Base-by-base conservation (phyloP, 2,113 vertebrate genomes). In the Ictidomys tridecemlineatus region DNA sequence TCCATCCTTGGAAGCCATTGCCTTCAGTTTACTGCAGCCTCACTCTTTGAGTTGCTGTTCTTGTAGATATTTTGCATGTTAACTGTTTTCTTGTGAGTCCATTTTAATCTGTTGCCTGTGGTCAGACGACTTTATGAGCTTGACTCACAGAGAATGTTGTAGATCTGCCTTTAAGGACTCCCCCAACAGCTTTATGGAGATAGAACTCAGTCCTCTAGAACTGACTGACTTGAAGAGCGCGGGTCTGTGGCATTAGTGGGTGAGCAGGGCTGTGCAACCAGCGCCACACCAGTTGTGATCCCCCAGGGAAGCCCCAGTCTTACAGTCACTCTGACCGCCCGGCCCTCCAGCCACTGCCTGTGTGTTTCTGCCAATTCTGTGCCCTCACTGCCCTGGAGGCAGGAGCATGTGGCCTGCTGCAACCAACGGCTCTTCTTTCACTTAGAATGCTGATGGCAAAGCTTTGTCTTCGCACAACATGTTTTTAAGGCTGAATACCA, bases 81-180 rank as follows among this genome's bases (percentile, higher is more conserved):
- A 69, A 45, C 72, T n/a, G 0, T 28, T 85, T 63, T 69, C 20
- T 34, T 7, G 11, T 24, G 1, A 45, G 13, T 10, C 30, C 70
- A 24, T 42, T 72, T 39, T 56, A 74, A 37, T 63, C 72, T 82
- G 89, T 94, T 89, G 37, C n/a, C 28, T 76, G 1, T 42, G 22
- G 39, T 51, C 53, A 69, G 67, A 82, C 39, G 77, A 16, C 37
- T 78, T 79, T 30, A 82, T 58, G 22, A 24, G 28, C 26, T 85
- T 87, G 34, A 80, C 85, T 74, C 73, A 72, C 26, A 69, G 80
- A 93, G 80, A 84, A 48, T n/a, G 87, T 79, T 93, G 42, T 61
- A 61, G 84, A 14, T 16, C 73, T 85, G 28, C 18, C 42, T 89
- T 37, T 30, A 28, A 32, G 4, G 26, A 53, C 45, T 53, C 79